Evolutionary conservation across 2,113 vertebrate genomes (phyloP), one percentile per base, ranked within the genome.

Genomic region (Ceyx margarethae): DNA sequence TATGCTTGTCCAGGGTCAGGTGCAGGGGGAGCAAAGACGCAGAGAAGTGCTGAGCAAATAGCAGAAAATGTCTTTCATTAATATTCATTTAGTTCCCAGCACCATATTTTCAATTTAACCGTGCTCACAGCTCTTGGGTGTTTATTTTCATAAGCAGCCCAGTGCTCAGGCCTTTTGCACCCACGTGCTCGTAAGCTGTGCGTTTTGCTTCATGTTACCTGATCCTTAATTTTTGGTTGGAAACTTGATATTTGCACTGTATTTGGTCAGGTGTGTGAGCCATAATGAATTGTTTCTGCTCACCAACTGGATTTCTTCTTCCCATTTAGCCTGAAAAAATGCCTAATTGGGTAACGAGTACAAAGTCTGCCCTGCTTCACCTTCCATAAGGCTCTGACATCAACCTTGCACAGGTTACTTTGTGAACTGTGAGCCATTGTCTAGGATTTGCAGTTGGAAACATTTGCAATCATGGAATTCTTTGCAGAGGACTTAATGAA

Each of bases 61-160:
- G 85, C 91, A 95, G 85, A 68, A 81, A 95, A 95, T 91, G 91
- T 68, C 91, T 91, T 26, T 46, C 89, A 81, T 91, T 83, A 93
- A 93, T 89, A 95, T 91, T 91, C 81, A 86, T 89, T 72, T 48
- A 25, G 81, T 64, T 86, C 73, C 89, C 60, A 29, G 77, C 11
- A 13, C 46, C 72, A 2, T 62, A 53, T 62, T 62, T 66, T 37
- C 80, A 48, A 15, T 86, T 45, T 67, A 28, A 20, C 37, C 2
- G 4, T n/a, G 68, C 74, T 83, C 85, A 2, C 64, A n/a, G 85
- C 85, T 48, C 81, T 17, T 3, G 29, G 25, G 29, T 57, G 85
- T 89, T 84, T 76, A 43, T 80, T 79, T 76, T 40, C 57, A 5
- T 51, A 22, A 78, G 77, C 64, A 76, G 73, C 42, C 2, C 73